Evolutionary conservation across 2,797 vertebrate species (phyloP).

Genomic region (Dryobates pubescens): DNA sequence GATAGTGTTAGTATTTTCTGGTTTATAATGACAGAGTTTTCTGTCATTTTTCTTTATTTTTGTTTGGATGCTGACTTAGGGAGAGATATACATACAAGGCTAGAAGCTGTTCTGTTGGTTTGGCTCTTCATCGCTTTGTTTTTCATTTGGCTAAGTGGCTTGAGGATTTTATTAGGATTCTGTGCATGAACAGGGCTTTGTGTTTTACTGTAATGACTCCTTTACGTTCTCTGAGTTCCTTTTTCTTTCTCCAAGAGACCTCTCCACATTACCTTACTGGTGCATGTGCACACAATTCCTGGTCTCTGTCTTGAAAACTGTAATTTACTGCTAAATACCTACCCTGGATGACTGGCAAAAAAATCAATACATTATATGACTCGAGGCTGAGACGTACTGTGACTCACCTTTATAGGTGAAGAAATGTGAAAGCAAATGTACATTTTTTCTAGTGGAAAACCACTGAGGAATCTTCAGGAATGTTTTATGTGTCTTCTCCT

Average conservation of each 20-base stretch:
- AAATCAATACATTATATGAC: constrained; percentile 22
- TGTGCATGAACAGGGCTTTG: background rate
- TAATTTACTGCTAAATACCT: constrained; percentile 34
- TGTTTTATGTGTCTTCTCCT: background rate
- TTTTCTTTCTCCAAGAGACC: constrained; percentile 24
- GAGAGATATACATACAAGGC: background rate
- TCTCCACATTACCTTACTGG: background rate
- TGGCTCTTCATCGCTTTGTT: background rate
- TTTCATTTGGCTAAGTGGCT: background rate
- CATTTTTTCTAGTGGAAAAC: constrained; percentile 2
- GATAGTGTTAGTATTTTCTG: background rate
- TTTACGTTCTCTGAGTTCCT: background rate
- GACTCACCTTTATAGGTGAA: constrained; percentile 1
- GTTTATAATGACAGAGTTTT: background rate
- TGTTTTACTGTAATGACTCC: background rate
- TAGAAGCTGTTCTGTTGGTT: background rate
- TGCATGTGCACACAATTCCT: background rate
- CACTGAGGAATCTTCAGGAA: constrained; percentile 25
- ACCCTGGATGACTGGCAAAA: background rate
- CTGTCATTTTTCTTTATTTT: background rate
- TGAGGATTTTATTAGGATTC: background rate
- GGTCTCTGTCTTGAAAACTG: background rate
- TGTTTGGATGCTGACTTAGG: background rate
- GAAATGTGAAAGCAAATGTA: constrained; percentile 41
- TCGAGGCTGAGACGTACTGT: constrained; percentile 16